A percentile compares a stretch with the other conserved stretches of the same genome.
Conservation (phyloP, 2,797 vertebrate species). For the Thripadectes ignobilis region DNA sequence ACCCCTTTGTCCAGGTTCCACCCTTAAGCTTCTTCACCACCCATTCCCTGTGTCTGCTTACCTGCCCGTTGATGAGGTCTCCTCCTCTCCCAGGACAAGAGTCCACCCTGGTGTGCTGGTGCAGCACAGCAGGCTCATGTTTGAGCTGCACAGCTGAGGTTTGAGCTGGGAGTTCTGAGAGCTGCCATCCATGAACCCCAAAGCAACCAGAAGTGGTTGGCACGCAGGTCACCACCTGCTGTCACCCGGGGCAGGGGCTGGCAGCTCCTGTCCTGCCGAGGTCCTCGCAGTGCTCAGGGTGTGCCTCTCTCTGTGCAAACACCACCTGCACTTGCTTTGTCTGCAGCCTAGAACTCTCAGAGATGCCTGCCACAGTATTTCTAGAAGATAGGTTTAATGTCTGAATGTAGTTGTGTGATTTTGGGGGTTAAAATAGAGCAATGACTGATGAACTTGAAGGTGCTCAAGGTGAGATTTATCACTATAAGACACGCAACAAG, state of each 20-base stretch:
- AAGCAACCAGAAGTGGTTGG: background rate
- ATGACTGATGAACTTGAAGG: background rate
- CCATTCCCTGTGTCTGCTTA: background rate
- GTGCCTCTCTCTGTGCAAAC: background rate
- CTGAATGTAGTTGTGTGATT: background rate
- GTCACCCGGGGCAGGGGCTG: background rate
- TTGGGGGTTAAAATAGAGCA: background rate
- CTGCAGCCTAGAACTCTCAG: background rate
- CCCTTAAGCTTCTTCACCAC: background rate
- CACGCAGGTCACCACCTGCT: constrained; percentile 30
- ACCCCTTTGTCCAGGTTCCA: background rate
- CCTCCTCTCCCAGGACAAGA: background rate
- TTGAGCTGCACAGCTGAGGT: background rate
- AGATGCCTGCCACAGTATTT: background rate
- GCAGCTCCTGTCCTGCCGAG: background rate
- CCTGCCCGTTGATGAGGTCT: background rate
- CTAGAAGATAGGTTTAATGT: background rate
- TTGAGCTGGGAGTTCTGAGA: background rate
- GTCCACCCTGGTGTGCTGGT: background rate
- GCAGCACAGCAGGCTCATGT: background rate
- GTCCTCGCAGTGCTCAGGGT: background rate
- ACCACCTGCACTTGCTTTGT: background rate
- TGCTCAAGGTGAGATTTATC: background rate
- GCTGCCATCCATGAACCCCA: background rate
- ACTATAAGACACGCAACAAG: background rate